Base-by-base conservation (phyloP, 1,140 invertebrate species). In the Drosophila ohnishii region DNA sequence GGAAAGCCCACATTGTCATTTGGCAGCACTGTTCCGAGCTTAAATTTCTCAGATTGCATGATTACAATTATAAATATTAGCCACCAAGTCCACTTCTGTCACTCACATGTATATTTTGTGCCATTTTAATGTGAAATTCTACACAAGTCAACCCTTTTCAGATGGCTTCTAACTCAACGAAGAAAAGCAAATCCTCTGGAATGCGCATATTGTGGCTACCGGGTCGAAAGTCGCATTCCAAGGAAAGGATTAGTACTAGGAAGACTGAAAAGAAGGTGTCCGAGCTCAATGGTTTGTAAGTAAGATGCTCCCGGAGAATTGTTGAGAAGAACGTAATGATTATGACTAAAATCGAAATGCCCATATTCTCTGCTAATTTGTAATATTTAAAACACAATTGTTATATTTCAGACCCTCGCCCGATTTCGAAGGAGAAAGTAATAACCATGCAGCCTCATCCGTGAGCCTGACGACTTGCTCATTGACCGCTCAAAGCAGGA, bases 141-240 rank as follows among this genome's bases (percentile, higher is more conserved):
- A 55, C 50, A 53, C 5, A 53, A 44, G 40, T 50, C 30, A 47
- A 76, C 62, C 75, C 75, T 66, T 87, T 86, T 50, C 66, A 86
- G 83, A 86, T 86, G 83, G 71, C 83, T 71, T 86, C 82, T 19
- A 67, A 71, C 42, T 57, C 79, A 19, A 73, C 83, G 47, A 86
- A 87, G 60, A 87, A 84, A 78, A 65, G 50, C 59, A 82, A 90
- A 57, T 78, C 85, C n/a, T 81, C 80, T 63, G 82, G 85, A 60
- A 67, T 90, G 55, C 89, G 85, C 62, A 78, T 89, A 34, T 70
- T 90, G 63, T 90, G 89, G 89, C 84, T 90, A 79, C 77, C 90
- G 44, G 89, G 90, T 40, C 75, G 82, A 45, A 89, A 90, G 60
- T 66, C 73, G 28, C 71, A 90, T 75, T 67, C 85, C 5, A 90